Evolutionary conservation across 2,797 vertebrate genomes (phyloP), one percentile per base, ranked within the genome.

Genomic region (Crocodylus rhombifer): DNA sequence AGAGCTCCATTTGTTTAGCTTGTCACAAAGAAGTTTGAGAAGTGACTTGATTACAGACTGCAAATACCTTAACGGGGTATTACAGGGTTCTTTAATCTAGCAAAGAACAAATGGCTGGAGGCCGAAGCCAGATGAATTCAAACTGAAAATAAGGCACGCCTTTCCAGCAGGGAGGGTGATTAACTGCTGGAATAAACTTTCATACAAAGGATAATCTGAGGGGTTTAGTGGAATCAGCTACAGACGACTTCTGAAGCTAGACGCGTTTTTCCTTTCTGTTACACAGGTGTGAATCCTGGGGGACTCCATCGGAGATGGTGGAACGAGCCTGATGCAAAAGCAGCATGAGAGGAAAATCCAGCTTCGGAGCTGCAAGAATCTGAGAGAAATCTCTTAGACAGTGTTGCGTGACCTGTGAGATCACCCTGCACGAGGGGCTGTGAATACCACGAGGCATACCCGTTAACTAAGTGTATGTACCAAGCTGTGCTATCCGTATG

Each of bases 391-490:
- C 21, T 11, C 11, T 30, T n/a, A 36, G 17, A 69, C 30, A 69
- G 17, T 69, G 65, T 21, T 11, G 21, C 30, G 6, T 10, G 21
- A n/a, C 16, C 65, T 69, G 30, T 20, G 5, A 30, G 10, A 33
- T 69, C 30, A 69, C 65, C 33, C 30, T 69, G 30, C 30, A 67
- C 12, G 30, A 33, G 5, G 30, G 30, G 18, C 42, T 3, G 10
- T 51, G 42, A 51, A 51, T 3, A 51, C 42, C 42, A 3, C 42
- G 9, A 51, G 42, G 42, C 42, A 12, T 55, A 21, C 8, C 30
- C 25, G 57, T n/a, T 51, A 2, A 15, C 30, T 0, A 0, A 57
- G 11, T 5, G 2, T 18, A 69, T 67, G 42, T n/a, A 2, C 28
- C 61, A 82, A 36, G 18, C 11, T 21, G 36, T 21, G 20, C 33